These are phyloP conservation scores for Stegostoma tigrinum DNA, from an alignment of 2,113 vertebrate genomes.

Conservation along the genomic window DNA sequence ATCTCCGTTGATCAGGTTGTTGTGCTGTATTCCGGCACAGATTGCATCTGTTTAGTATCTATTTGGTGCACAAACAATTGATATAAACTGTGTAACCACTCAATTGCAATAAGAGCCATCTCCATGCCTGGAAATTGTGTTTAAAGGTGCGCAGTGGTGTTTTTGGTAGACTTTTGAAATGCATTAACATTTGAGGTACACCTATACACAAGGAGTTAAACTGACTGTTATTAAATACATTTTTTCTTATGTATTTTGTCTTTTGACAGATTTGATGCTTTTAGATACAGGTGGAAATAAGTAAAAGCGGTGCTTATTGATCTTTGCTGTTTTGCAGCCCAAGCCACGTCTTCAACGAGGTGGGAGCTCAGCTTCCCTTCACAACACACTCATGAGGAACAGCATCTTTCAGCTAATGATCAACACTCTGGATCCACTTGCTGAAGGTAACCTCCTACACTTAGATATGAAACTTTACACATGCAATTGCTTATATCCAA, in stretches of 20 bases:
- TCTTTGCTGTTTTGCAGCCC: slow-evolving; percentile 54
- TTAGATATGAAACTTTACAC: slow-evolving; percentile 9
- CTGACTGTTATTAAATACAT: not conserved
- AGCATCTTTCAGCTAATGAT: slow-evolving; percentile 99
- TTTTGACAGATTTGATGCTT: not conserved
- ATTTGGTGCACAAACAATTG: not conserved
- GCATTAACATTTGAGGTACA: not conserved
- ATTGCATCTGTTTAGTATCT: not conserved
- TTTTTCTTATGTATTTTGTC: not conserved
- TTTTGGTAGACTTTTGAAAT: not conserved
- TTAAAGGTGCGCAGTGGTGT: not conserved
- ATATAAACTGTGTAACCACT: not conserved
- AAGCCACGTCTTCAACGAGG: slow-evolving; percentile 85
- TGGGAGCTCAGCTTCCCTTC: slow-evolving; percentile 89
- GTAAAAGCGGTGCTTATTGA: not conserved
- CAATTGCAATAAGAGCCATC: not conserved
- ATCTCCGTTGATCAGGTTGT: not conserved
- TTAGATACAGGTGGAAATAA: not conserved
- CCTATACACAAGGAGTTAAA: not conserved
- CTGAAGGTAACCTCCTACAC: slow-evolving; percentile 20
- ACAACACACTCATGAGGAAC: slow-evolving; percentile 96
- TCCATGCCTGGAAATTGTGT: not conserved
- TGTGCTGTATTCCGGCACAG: not conserved
- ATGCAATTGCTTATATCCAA: not conserved
- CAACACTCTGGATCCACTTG: slow-evolving; percentile 85